phyloP scores from a whole-genome alignment of 1,140 invertebrate species.

The Eriocheir sinensis region DNA sequence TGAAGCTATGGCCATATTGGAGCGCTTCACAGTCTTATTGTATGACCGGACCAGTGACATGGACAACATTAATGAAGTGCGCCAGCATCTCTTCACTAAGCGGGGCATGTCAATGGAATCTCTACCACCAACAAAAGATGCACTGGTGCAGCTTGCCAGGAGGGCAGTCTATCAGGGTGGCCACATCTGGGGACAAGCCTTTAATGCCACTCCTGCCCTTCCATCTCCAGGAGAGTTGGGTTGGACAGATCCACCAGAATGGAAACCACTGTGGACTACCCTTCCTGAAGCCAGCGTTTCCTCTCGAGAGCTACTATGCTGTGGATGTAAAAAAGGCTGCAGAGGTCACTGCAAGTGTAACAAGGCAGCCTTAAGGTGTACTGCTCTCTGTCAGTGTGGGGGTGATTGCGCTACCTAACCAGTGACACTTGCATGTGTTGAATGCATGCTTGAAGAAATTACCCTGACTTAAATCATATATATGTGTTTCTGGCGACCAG shows the following conservation, averaged over 20 bases:
- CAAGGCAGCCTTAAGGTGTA: slow-evolving; percentile 38
- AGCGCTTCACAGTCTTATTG: slow-evolving; percentile 35
- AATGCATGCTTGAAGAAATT: not conserved
- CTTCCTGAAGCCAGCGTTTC: slow-evolving; percentile 27
- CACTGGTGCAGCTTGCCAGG: not conserved
- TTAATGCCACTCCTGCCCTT: not conserved
- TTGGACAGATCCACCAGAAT: slow-evolving; percentile 8
- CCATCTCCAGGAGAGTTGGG: slow-evolving; percentile 51
- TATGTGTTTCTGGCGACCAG: too few species aligned
- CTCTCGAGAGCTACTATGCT: slow-evolving; percentile 34
- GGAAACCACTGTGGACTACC: slow-evolving; percentile 23
- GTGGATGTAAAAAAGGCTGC: slow-evolving; percentile 51
- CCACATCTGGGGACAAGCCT: not conserved
- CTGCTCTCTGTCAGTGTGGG: not conserved
- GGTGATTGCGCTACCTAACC: slow-evolving; percentile 34
- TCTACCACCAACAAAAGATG: slow-evolving; percentile 48
- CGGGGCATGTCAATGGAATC: slow-evolving; percentile 26
- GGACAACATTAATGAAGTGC: not conserved
- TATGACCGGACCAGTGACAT: not conserved
- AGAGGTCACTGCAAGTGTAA: slow-evolving; percentile 54
- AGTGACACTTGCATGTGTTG: not conserved
- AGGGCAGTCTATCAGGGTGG: slow-evolving; percentile 51
- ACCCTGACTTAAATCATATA: too few species aligned
- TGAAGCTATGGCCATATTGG: not conserved
- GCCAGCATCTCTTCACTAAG: slow-evolving; percentile 40